Conservation (phyloP, 2,113 vertebrate genomes). For the Amia ocellicauda region DNA sequence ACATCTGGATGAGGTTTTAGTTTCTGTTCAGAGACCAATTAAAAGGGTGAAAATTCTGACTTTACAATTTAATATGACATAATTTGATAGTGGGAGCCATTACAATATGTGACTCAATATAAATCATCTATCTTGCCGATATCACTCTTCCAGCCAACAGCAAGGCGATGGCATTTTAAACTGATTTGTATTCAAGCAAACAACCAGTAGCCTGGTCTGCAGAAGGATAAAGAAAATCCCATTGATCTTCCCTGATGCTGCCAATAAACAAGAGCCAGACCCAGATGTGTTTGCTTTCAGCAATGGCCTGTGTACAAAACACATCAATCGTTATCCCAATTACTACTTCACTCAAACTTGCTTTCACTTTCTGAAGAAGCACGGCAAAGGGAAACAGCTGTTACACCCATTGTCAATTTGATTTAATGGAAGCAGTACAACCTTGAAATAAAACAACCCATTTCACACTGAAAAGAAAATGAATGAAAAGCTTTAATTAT, state of each 20-base stretch:
- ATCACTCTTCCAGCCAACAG: background rate
- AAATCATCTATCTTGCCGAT: background rate
- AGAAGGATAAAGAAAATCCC: conserved; percentile 6
- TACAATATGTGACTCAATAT: background rate
- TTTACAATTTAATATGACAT: conserved; percentile 21
- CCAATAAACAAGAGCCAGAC: conserved; percentile 12
- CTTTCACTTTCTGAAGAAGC: conserved; percentile 12
- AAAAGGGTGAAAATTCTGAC: conserved; percentile 22
- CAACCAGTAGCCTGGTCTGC: background rate
- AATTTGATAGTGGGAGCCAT: conserved; percentile 26
- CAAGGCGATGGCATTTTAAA: background rate
- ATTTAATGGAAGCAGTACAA: conserved; percentile 19
- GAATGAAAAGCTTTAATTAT: too few relatives aligned
- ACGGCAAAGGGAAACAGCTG: conserved; percentile 19
- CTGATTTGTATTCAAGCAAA: conserved; percentile 22
- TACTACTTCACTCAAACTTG: background rate
- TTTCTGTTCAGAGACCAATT: conserved; percentile 23
- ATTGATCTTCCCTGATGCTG: conserved; percentile 9
- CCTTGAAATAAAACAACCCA: background rate
- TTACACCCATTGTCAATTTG: background rate
- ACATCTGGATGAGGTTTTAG: conserved; percentile 22
- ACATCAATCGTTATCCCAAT: conserved; percentile 2
- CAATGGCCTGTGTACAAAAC: conserved; percentile 1
- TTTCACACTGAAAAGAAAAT: background rate
- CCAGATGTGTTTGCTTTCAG: conserved; percentile 11